Percentiles rank a stretch among this genome's conserved stretches.
phyloP scores from a whole-genome alignment of 2,888 invertebrate species.

The Mallateleia sp. region DNA sequence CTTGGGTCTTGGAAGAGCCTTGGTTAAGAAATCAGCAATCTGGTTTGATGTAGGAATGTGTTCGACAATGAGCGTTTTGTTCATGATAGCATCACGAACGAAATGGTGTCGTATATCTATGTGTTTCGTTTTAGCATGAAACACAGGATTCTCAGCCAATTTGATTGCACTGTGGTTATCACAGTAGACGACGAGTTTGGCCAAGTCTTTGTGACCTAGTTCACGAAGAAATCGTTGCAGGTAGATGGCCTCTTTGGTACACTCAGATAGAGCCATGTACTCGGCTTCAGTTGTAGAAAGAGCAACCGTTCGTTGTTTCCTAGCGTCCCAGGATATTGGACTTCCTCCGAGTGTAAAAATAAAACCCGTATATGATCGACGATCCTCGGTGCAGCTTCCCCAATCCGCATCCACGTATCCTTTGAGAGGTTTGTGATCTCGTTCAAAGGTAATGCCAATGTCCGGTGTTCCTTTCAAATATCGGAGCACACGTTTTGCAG shows the following conservation, averaged over 20 bases:
- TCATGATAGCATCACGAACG: neutral
- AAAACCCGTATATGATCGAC: constrained; percentile 28
- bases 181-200: constrained; percentile 28
- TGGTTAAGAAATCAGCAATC: too few species aligned
- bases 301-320: constrained; percentile 30
- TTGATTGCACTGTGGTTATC: constrained; percentile 33
- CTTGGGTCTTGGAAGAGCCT: constrained; percentile 9
- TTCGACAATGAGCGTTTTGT: neutral
- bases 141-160: constrained; percentile 41
- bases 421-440: constrained; percentile 4
- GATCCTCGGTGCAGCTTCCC: constrained; percentile 30
- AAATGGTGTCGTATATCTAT: too few species aligned
- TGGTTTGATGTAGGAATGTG: constrained; percentile 2
- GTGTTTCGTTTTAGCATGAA: constrained; percentile 43
- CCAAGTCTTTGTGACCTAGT: constrained; percentile 15
- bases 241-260: constrained; percentile 29
- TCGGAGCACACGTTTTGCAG: too few species aligned
- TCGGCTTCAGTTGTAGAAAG: too few species aligned
- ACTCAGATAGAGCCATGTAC: constrained; percentile 31
- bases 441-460: constrained; percentile 3
- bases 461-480: constrained; percentile 31
- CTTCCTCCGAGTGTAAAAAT: constrained; percentile 19
- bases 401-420: constrained; percentile 39
- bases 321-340: constrained; percentile 37
- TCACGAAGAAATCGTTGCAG: constrained; percentile 18